Evolutionary conservation across 2,113 vertebrate species (phyloP).

Genomic region (Chionomys nivalis): DNA sequence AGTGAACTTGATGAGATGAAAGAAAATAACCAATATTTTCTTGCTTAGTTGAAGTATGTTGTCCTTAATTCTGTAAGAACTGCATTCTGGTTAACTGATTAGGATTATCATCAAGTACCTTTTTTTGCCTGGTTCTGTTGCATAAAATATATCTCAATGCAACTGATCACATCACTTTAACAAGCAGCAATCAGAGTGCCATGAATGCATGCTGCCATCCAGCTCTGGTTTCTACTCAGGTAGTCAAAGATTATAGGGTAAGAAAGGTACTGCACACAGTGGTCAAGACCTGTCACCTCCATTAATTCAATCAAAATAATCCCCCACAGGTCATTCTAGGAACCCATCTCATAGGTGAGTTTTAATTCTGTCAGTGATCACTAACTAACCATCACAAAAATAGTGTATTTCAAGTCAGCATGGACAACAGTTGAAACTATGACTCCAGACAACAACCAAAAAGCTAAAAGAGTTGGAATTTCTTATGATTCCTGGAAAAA

Average conservation of each 20-base stretch:
- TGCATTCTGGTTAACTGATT: neutral
- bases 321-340: too few relatives aligned
- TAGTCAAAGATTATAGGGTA: neutral
- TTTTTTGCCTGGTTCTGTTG: neutral
- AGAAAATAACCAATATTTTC: neutral
- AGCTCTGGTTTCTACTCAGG: too few relatives aligned
- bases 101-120: neutral
- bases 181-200: neutral
- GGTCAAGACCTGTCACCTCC: neutral
- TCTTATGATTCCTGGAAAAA: slow-evolving; percentile 10
- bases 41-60: neutral
- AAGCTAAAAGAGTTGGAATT: neutral
- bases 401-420: neutral
- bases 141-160: neutral
- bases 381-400: neutral
- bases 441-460: neutral
- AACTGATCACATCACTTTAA: neutral
- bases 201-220: neutral
- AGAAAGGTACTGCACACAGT: neutral
- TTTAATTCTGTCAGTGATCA: neutral
- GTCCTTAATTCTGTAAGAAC: neutral
- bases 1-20: neutral
- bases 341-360: neutral
- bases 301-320: neutral
- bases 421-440: neutral